Percentiles rank a stretch among this genome's conserved stretches.
These are phyloP conservation scores for Drosophila elegans DNA, from an alignment of 1,140 invertebrate species.

Conservation along the genomic window DNA sequence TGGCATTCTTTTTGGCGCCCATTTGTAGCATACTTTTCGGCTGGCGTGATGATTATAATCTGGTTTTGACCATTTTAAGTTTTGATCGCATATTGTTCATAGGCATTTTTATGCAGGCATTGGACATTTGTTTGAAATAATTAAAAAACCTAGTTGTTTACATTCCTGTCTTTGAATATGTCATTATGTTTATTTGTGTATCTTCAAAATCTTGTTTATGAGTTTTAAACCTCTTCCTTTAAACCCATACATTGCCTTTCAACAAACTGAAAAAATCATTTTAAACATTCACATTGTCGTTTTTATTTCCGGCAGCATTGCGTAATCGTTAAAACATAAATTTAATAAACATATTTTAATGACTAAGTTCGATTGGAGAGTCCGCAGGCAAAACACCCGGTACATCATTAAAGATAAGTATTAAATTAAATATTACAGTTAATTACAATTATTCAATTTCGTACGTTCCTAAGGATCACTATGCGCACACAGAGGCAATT, in stretches of 20 bases:
- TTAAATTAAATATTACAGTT: conserved; percentile 80
- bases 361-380: conserved; percentile 77
- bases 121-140: too few species aligned
- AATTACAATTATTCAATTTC: conserved; percentile 81
- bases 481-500: conserved; percentile 76
- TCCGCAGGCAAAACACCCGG: conserved; percentile 42
- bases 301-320: conserved; percentile 68
- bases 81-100: too few species aligned
- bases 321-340: conserved; percentile 60
- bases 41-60: background rate
- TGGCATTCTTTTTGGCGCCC: background rate
- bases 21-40: background rate
- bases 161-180: too few species aligned
- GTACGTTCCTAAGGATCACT: conserved; percentile 70
- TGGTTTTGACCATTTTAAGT: background rate
- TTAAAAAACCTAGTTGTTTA: too few species aligned
- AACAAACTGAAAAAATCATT: background rate
- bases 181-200: background rate
- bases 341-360: conserved; percentile 81
- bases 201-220: too few species aligned
- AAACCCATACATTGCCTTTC: too few species aligned
- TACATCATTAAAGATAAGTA: conserved; percentile 71
- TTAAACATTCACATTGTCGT: conserved; percentile 59
- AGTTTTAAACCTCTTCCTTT: background rate
- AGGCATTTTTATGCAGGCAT: too few species aligned